Evolutionary conservation across 2,113 vertebrate species (phyloP).

Genomic region (Cryptoleucopteryx plumbea): DNA sequence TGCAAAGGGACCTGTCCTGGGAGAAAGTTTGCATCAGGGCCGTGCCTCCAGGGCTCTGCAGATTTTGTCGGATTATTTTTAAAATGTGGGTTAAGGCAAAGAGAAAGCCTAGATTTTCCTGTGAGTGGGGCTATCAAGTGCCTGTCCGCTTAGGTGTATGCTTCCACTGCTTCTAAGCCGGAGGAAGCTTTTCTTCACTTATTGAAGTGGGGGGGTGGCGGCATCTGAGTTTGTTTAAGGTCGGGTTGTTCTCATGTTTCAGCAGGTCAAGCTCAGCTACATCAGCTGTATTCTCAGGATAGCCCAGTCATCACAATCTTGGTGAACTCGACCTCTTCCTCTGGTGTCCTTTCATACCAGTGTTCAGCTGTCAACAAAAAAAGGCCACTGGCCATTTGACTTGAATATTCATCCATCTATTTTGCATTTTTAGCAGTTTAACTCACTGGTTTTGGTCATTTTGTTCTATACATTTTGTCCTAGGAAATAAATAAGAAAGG

Average conservation of each 20-base stretch:
- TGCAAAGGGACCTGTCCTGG: not conserved
- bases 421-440: not conserved
- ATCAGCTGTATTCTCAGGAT: not conserved
- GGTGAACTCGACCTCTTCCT: not conserved
- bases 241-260: not conserved
- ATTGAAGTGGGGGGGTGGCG: accelerated
- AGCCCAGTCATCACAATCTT: not conserved
- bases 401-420: not conserved
- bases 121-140: accelerated
- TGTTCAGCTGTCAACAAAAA: not conserved
- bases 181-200: not conserved
- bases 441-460: not conserved
- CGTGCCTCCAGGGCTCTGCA: not conserved
- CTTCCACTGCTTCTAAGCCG: not conserved
- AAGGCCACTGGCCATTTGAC: not conserved
- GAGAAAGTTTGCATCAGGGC: not conserved
- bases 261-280: not conserved
- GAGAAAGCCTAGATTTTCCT: not conserved
- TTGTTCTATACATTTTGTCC: not conserved
- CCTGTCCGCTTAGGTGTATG: not conserved
- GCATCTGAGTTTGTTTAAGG: not conserved
- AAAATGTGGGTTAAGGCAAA: not conserved
- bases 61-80: not conserved
- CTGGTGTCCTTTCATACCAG: not conserved
- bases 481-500: not conserved